phyloP scores from a whole-genome alignment of 2,113 vertebrate species.

The Lagopus leucura region DNA sequence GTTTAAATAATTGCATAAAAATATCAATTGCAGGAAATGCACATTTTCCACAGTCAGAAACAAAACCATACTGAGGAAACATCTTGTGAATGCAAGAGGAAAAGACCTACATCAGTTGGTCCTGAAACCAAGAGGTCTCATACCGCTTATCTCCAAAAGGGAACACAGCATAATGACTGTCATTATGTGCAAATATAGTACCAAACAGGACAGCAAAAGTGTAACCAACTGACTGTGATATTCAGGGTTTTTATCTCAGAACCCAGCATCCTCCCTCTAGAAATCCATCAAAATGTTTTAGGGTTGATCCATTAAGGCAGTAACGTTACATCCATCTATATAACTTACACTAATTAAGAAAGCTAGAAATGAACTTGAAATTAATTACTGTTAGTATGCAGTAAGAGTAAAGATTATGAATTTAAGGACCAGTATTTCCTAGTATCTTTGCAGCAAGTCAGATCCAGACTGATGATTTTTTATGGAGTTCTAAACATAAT shows the following conservation, averaged over 20 bases:
- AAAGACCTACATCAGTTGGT: background rate
- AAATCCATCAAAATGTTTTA: background rate
- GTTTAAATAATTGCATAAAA: background rate
- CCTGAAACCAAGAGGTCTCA: background rate
- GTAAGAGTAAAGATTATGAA: background rate
- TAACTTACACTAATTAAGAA: background rate
- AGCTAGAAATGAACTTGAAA: background rate
- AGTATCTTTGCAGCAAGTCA: background rate
- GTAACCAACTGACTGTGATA: background rate
- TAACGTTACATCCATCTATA: background rate
- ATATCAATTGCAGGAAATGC: constrained; percentile 25
- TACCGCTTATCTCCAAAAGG: background rate
- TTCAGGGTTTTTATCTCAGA: background rate
- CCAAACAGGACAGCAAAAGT: background rate
- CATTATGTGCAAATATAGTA: background rate
- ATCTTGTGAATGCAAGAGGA: constrained; percentile 21
- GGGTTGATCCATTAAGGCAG: background rate
- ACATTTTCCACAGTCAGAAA: background rate
- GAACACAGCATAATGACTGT: background rate
- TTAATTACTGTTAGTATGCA: background rate
- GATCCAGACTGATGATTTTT: background rate
- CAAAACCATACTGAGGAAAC: constrained; percentile 4
- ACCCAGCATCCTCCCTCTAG: background rate
- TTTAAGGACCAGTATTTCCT: background rate
- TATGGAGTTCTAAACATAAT: background rate